Evolutionary conservation across 2,797 vertebrate species (phyloP).

Genomic region (Synaphobranchus kaupii): DNA sequence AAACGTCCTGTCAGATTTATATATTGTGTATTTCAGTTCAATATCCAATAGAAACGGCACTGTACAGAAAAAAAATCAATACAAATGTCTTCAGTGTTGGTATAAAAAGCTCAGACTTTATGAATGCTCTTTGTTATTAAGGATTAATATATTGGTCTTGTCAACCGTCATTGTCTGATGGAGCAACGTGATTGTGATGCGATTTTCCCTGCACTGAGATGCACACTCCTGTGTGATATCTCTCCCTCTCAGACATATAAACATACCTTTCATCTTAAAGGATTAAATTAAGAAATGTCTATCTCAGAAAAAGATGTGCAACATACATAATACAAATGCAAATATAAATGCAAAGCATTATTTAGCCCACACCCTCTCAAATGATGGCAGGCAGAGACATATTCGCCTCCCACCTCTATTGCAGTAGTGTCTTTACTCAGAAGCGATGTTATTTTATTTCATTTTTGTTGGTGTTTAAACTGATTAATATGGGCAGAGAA

Average conservation of each 20-base stretch:
- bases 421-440: too few species aligned
- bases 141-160: slow-evolving; percentile 52
- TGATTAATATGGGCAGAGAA: not conserved
- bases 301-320: not conserved
- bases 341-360: too few species aligned
- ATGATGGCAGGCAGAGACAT: too few species aligned
- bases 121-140: slow-evolving; percentile 49
- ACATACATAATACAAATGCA: too few species aligned
- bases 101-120: slow-evolving; percentile 37
- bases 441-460: not conserved
- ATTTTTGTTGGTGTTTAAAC: not conserved
- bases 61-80: slow-evolving; percentile 37
- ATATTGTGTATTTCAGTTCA: slow-evolving; percentile 25
- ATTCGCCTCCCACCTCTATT: too few species aligned
- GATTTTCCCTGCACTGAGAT: slow-evolving; percentile 52
- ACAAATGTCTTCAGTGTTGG: slow-evolving; percentile 39
- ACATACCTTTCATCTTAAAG: not conserved
- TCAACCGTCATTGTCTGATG: slow-evolving; percentile 50
- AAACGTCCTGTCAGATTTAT: not conserved
- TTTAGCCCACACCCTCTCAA: too few species aligned
- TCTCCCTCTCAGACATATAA: not conserved
- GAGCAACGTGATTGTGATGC: slow-evolving; percentile 50
- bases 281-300: not conserved
- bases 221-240: slow-evolving; percentile 24
- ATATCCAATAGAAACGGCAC: slow-evolving; percentile 38